A percentile compares a stretch with the other conserved stretches of the same genome.
These are phyloP conservation scores for Xanthia icteritia DNA, from an alignment of 2,888 invertebrate species.

Conservation along the genomic window DNA sequence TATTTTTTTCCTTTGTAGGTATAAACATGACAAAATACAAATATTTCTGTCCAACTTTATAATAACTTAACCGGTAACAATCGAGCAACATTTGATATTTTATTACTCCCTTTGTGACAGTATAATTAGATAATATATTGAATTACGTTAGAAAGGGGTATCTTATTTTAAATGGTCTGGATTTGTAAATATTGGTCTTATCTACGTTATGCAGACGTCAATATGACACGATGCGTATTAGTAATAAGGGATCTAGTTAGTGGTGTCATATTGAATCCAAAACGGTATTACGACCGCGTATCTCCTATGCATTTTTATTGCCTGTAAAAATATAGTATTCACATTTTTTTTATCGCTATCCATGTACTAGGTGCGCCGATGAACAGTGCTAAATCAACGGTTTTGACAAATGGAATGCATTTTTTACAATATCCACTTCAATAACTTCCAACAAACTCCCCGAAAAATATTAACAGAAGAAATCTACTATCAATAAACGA, in stretches of 20 bases:
- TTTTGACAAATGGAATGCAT: constrained; percentile 88
- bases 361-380: constrained; percentile 84
- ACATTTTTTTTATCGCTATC: constrained; percentile 78
- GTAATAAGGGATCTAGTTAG: constrained; percentile 38
- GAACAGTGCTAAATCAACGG: constrained; percentile 87
- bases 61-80: constrained; percentile 89
- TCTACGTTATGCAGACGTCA: constrained; percentile 65
- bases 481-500: constrained; percentile 65
- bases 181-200: constrained; percentile 76
- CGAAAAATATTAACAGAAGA: constrained; percentile 81
- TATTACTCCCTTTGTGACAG: constrained; percentile 88
- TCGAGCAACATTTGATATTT: constrained; percentile 86
- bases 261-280: constrained; percentile 66
- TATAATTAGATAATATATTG: constrained; percentile 79
- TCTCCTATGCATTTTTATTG: constrained; percentile 76
- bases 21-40: constrained; percentile 90
- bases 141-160: constrained; percentile 77
- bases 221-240: constrained; percentile 57
- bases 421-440: constrained; percentile 85
- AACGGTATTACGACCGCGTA: constrained; percentile 72
- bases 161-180: constrained; percentile 81
- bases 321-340: constrained; percentile 84
- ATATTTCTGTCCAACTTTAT: constrained; percentile 86
- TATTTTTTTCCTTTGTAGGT: constrained; percentile 87
- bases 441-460: constrained; percentile 80